These are phyloP conservation scores for Sphyrna mokarran DNA, from an alignment of 2,113 vertebrate genomes.

Conservation along the genomic window DNA sequence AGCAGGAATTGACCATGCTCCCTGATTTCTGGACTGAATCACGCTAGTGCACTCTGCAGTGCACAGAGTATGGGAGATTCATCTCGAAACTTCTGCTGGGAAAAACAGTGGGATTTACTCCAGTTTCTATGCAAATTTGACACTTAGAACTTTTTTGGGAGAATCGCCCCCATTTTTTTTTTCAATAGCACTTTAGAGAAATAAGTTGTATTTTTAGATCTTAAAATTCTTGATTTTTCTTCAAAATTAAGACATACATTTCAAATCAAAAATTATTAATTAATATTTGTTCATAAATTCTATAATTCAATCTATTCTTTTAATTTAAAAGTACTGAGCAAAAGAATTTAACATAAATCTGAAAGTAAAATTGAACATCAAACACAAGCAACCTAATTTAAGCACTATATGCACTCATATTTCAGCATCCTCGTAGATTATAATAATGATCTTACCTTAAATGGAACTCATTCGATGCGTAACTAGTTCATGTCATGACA, in stretches of 20 bases:
- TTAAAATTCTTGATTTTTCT: neutral
- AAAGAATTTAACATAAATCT: neutral
- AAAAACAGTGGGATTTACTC: no score
- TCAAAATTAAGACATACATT: neutral
- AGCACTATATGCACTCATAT: conserved; percentile 11
- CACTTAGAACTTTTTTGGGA: no score
- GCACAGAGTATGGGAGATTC: no score
- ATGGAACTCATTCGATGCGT: neutral
- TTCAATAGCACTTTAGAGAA: neutral
- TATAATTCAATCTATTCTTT: conserved; percentile 20
- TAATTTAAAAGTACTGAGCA: neutral
- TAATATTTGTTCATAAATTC: neutral
- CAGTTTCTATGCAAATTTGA: no score
- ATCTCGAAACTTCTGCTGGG: no score
- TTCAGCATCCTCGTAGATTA: neutral
- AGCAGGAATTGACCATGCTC: no score
- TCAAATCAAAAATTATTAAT: neutral
- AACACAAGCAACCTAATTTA: neutral
- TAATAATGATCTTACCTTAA: conserved; percentile 18
- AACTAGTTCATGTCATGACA: neutral
- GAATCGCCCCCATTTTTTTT: neutral
- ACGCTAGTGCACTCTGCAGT: no score
- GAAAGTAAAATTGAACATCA: neutral
- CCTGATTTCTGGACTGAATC: no score
- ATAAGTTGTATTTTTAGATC: neutral